phyloP scores from a whole-genome alignment of 1,140 invertebrate species.

The Drosophila teissieri region DNA sequence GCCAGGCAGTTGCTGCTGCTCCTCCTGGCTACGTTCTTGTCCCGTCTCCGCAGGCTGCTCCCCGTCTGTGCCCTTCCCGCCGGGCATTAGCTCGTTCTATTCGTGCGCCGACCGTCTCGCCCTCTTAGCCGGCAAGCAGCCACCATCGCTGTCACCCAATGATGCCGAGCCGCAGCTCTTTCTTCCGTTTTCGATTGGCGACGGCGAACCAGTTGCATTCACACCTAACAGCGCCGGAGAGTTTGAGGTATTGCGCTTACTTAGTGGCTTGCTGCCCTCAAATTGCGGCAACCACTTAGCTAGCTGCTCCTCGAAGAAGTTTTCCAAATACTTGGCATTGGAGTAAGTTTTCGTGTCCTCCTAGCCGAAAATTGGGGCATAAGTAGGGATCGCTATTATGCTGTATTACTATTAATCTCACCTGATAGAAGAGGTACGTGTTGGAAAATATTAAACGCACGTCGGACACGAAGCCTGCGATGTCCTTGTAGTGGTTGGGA shows the following conservation, averaged over 20 bases:
- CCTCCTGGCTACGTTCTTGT: slow-evolving; percentile 6
- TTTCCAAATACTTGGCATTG: slow-evolving; percentile 93
- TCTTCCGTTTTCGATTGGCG: slow-evolving; percentile 70
- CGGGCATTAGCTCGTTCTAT: slow-evolving; percentile 80
- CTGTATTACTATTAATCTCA: slow-evolving; percentile 85
- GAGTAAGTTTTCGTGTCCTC: slow-evolving; percentile 92
- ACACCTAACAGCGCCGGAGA: slow-evolving; percentile 53
- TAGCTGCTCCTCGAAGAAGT: slow-evolving; percentile 93
- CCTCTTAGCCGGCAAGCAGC: slow-evolving; percentile 73
- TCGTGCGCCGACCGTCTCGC: slow-evolving; percentile 64
- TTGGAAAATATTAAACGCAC: slow-evolving; percentile 94
- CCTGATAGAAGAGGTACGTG: slow-evolving; percentile 93
- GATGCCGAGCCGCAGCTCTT: slow-evolving; percentile 75
- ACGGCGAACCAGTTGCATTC: slow-evolving; percentile 51
- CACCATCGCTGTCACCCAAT: slow-evolving; percentile 68
- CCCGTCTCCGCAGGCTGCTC: slow-evolving; percentile 20
- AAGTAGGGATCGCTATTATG: slow-evolving; percentile 12
- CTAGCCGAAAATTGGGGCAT: slow-evolving; percentile 85
- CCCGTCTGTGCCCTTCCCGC: slow-evolving; percentile 40
- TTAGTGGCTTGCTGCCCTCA: slow-evolving; percentile 74
- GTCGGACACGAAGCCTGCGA: slow-evolving; percentile 92
- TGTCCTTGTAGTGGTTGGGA: slow-evolving; percentile 90
- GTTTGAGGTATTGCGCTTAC: slow-evolving; percentile 49
- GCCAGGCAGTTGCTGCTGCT: slow-evolving; percentile 18
- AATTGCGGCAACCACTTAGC: slow-evolving; percentile 92